A percentile compares a stretch with the other conserved stretches of the same genome.
Evolutionary conservation across 2,797 vertebrate genomes (phyloP).

Genomic region (Heteromormyrus szaboi): DNA sequence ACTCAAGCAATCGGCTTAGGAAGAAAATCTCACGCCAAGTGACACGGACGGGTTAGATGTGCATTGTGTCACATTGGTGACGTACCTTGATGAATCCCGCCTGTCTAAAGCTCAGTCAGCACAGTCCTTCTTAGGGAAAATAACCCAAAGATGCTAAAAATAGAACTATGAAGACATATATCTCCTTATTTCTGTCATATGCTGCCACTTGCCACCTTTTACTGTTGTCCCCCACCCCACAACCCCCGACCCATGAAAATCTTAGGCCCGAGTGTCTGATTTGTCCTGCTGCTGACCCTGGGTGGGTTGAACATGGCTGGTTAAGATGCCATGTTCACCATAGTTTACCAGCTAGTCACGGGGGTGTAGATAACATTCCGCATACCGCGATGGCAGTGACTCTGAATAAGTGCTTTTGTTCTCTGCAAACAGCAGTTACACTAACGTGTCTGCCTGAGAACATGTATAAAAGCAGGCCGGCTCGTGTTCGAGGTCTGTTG

Average conservation of each 20-base stretch:
- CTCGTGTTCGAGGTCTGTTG: neutral
- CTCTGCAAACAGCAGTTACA: neutral
- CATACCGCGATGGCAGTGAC: neutral
- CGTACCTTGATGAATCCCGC: neutral
- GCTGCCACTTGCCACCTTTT: neutral
- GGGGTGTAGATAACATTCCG: neutral
- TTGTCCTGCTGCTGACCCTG: neutral
- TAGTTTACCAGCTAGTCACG: neutral
- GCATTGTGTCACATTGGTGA: neutral
- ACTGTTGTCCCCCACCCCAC: neutral
- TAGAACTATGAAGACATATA: neutral
- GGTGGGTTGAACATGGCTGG: neutral
- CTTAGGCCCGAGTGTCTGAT: neutral
- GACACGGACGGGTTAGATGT: neutral
- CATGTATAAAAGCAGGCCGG: neutral
- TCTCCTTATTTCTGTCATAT: neutral
- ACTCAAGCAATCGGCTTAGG: neutral
- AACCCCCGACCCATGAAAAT: neutral
- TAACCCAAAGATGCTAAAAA: neutral
- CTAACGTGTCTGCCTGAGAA: neutral
- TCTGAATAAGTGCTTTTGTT: neutral
- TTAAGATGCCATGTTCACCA: neutral
- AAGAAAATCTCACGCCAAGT: neutral
- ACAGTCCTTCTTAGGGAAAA: neutral
- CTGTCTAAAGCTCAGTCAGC: neutral